Conservation (phyloP, 2,888 invertebrate genomes). For the Athripsodes cinereus region DNA sequence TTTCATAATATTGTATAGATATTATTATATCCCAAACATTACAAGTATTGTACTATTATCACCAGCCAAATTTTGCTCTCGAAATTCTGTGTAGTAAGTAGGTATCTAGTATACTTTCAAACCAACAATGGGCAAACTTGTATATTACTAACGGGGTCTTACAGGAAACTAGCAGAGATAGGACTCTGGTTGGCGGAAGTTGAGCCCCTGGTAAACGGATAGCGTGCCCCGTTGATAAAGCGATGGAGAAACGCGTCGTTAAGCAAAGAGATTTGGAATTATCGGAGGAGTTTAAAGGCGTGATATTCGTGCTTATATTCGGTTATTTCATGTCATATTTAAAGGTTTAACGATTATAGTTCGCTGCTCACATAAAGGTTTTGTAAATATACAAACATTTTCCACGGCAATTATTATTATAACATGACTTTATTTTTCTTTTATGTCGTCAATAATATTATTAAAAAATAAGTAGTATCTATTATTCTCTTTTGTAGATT, state of each 20-base stretch:
- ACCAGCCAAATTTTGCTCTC: neutral
- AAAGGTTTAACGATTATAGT: neutral
- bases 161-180: constrained; percentile 14
- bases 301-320: constrained; percentile 3
- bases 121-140: constrained; percentile 8
- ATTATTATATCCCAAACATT: neutral
- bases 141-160: constrained; percentile 8
- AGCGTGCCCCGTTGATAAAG: constrained; percentile 7
- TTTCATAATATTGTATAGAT: no score
- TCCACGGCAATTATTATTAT: no score
- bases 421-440: no score
- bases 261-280: constrained; percentile 9
- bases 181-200: constrained; percentile 8
- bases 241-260: constrained; percentile 4
- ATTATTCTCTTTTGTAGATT: no score
- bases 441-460: no score
- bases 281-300: constrained; percentile 9
- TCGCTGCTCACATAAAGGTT: neutral
- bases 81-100: neutral
- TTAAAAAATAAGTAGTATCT: no score
- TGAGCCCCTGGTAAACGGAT: constrained; percentile 12
- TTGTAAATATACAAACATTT: no score
- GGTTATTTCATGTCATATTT: neutral
- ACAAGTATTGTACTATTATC: neutral
- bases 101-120: neutral